Base-by-base conservation (phyloP, 2,113 vertebrate genomes). In the Condylura cristata region DNA sequence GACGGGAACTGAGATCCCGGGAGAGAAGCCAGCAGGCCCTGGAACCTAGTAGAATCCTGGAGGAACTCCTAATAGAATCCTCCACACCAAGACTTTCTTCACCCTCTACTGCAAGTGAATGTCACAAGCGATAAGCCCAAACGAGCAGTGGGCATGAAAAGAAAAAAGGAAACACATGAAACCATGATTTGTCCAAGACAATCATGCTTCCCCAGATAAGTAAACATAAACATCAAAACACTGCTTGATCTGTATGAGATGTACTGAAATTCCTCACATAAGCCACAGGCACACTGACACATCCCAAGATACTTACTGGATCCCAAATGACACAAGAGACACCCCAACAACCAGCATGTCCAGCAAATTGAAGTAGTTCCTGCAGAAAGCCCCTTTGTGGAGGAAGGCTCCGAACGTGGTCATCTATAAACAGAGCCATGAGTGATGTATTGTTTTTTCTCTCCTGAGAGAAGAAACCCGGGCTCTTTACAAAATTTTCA, bases 261-360 rank as follows among this genome's bases (percentile, higher is more conserved):
- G n/a, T 16, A 32, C 37, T 37, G 65, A 24, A 79, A 68, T 53
- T 58, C 74, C 78, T 74, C 61, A 41, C 0, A 12, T 44, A 20
- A 84, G 24, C 12, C 44, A 39, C 46, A 24, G 10, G 34, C 39
- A 48, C 56, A 18, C 17, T 44, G 60, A 61, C 37, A 30, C 16
- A 28, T 32, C 44, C 34, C 2, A 2, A 39, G 72, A 93, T 98
- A 99, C 99, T 99, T 98, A 99, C 99, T 99, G 99, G 97, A 99
- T 99, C 96, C 99, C 99, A 97, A 99, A 99, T 30, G 99, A 99
- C 74, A 99, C 99, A 79, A 99, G 98, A 56, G 99, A 99, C 61
- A 99, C 99, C n/a, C 99, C 99, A 74, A 99, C 99, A 74, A 99
- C 99, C 97, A 99, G 97, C 98, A 99, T 98, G 96, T 99, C 99